A percentile compares a stretch with the other conserved stretches of the same genome.
phyloP scores from a whole-genome alignment of 2,888 invertebrate genomes.

The Spodoptera littoralis region DNA sequence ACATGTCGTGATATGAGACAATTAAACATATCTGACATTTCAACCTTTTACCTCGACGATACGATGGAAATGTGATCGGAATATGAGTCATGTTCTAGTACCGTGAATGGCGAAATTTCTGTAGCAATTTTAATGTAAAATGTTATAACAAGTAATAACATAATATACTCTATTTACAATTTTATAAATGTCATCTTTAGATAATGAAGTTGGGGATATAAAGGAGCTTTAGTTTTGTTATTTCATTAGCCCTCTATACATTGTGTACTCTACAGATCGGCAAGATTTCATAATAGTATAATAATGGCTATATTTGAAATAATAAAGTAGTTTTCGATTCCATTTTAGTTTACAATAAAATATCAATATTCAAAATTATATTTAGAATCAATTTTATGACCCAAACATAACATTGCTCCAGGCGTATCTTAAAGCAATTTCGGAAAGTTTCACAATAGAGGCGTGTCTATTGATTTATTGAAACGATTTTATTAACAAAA shows the following conservation, averaged over 20 bases:
- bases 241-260: too few species aligned
- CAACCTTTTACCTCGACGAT: conserved; percentile 40
- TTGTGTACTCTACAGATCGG: too few species aligned
- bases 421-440: conserved; percentile 18
- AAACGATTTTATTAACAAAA: conserved; percentile 11
- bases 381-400: conserved; percentile 15
- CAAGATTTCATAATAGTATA: too few species aligned
- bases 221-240: too few species aligned
- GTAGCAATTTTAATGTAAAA: too few species aligned
- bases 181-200: too few species aligned
- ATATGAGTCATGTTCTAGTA: conserved; percentile 26
- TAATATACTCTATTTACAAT: too few species aligned
- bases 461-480: conserved; percentile 3
- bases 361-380: neutral
- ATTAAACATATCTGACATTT: conserved; percentile 60
- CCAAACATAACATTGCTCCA: conserved; percentile 1
- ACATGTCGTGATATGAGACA: conserved; percentile 56
- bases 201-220: too few species aligned
- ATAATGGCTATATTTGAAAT: too few species aligned
- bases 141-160: too few species aligned
- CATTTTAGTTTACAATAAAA: too few species aligned
- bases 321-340: too few species aligned
- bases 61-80: conserved; percentile 16
- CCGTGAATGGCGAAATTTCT: neutral
- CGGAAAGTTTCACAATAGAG: conserved; percentile 9